Conservation (phyloP, 2,797 vertebrate species). For the Darevskia mixta region DNA sequence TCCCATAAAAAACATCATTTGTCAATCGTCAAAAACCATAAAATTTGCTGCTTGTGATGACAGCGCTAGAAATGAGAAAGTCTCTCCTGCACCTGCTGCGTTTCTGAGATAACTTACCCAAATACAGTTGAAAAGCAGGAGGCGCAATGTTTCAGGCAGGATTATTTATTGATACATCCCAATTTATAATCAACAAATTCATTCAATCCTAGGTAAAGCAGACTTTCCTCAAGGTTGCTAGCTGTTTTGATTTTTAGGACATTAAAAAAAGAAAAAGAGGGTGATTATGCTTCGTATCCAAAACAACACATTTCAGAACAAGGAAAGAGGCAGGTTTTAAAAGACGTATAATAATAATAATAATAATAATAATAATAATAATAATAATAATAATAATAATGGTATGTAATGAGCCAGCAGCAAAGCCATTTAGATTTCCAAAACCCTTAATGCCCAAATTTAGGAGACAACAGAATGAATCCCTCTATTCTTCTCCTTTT, state of each 20-base stretch:
- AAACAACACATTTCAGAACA: neutral
- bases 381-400: no score
- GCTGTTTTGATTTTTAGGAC: neutral
- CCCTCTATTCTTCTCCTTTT: neutral
- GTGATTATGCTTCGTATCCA: neutral
- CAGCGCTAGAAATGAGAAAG: slow-evolving; percentile 18
- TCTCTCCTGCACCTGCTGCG: slow-evolving; percentile 30
- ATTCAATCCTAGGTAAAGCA: neutral
- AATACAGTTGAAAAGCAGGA: slow-evolving; percentile 16
- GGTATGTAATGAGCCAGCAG: neutral
- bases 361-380: no score
- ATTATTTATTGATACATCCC: slow-evolving; percentile 22
- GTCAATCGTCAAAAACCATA: slow-evolving; percentile 20
- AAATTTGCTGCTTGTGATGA: slow-evolving; percentile 22
- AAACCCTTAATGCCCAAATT: neutral
- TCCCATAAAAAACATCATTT: slow-evolving; percentile 9
- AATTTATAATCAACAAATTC: neutral
- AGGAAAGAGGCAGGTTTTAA: neutral
- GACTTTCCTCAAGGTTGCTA: neutral
- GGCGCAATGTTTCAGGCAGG: slow-evolving; percentile 12
- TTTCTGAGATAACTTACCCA: slow-evolving; percentile 32
- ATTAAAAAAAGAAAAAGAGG: neutral
- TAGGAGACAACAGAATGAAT: neutral
- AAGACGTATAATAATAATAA: neutral
- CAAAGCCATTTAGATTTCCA: neutral